Conservation (phyloP, 2,113 vertebrate species). For the Perca schrenkii region DNA sequence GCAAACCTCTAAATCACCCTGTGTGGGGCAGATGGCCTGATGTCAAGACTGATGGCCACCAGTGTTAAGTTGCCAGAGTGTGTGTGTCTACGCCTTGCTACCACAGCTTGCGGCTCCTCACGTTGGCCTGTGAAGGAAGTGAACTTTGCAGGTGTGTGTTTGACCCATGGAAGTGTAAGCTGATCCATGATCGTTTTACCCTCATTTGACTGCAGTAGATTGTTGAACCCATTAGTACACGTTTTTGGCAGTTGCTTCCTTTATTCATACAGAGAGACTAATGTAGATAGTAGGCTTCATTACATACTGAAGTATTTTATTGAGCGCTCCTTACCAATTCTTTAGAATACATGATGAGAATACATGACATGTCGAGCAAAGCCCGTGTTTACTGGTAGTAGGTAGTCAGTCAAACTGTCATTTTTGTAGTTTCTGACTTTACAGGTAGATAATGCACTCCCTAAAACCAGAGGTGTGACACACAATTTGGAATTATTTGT, state of each 20-base stretch:
- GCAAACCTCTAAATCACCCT: conserved; percentile 54
- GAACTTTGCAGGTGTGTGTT: conserved; percentile 44
- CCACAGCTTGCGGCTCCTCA: conserved; percentile 30
- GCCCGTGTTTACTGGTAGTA: neutral
- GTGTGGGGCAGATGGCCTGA: conserved; percentile 56
- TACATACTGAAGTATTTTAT: neutral
- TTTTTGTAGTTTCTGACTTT: neutral
- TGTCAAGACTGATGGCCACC: conserved; percentile 52
- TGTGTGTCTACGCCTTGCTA: conserved; percentile 18
- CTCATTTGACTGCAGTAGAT: neutral
- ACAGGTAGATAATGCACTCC: neutral
- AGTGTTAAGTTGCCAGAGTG: conserved; percentile 50
- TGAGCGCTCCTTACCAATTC: neutral
- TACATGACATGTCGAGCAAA: neutral
- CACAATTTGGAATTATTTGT: neutral
- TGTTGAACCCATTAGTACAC: neutral
- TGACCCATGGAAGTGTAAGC: conserved; percentile 20
- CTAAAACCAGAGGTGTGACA: too few species aligned
- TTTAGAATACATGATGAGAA: neutral
- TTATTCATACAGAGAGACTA: neutral
- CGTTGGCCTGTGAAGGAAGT: conserved; percentile 30
- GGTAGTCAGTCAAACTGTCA: too few species aligned
- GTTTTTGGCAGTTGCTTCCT: neutral
- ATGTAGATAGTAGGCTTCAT: neutral
- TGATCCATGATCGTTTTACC: conserved; percentile 12